Conservation (phyloP, 2,888 invertebrate genomes). For the Sericinus montela region DNA sequence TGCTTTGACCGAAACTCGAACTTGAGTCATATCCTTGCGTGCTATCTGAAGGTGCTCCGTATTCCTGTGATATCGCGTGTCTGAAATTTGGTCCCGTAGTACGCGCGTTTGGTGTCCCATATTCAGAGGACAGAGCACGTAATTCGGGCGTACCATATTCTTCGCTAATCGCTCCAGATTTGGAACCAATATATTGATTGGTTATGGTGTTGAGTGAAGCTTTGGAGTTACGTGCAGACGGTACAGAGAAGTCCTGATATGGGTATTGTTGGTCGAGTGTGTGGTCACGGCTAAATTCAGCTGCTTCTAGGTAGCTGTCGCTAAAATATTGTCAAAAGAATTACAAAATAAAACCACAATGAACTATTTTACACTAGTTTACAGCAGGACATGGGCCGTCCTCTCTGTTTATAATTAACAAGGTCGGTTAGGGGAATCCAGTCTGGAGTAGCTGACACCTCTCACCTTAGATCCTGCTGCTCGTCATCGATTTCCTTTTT, state of each 20-base stretch:
- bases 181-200: slow-evolving; percentile 18
- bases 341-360: too few relatives aligned
- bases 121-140: slow-evolving; percentile 23
- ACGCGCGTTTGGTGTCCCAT: slow-evolving; percentile 26
- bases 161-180: slow-evolving; percentile 25
- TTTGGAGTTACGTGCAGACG: slow-evolving; percentile 20
- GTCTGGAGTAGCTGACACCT: too few relatives aligned
- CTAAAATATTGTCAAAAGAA: slow-evolving; percentile 33
- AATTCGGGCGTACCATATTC: slow-evolving; percentile 36
- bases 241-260: slow-evolving; percentile 37
- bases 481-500: too few relatives aligned
- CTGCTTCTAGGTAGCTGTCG: slow-evolving; percentile 47
- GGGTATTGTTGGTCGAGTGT: slow-evolving; percentile 30
- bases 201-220: neutral
- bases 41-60: slow-evolving; percentile 31
- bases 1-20: neutral
- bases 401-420: too few relatives aligned
- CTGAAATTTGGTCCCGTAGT: neutral
- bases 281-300: slow-evolving; percentile 33
- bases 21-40: slow-evolving; percentile 38
- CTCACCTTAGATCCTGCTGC: too few relatives aligned
- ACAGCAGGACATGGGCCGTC: too few relatives aligned
- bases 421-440: too few relatives aligned
- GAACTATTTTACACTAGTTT: too few relatives aligned
- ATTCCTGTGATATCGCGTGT: slow-evolving; percentile 31